Conservation (phyloP, 2,888 invertebrate species). For the Leptopterna dolabrata region DNA sequence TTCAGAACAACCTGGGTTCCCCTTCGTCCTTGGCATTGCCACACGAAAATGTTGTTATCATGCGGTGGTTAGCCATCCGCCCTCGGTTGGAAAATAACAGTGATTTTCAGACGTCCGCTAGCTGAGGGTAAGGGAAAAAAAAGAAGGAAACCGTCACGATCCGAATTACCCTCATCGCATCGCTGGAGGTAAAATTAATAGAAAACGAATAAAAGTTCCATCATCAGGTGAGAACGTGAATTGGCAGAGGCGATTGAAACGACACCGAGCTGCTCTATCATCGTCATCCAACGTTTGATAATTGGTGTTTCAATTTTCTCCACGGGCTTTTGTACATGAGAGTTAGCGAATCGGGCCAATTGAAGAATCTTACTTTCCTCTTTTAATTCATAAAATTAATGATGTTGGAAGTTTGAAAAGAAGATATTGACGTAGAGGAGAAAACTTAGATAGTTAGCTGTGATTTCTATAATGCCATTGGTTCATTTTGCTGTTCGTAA, state of each 20-base stretch:
- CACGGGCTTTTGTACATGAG: too few relatives aligned
- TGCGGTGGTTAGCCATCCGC: background rate
- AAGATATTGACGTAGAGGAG: too few relatives aligned
- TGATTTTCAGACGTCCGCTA: slow-evolving; percentile 21
- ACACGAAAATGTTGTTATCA: slow-evolving; percentile 17
- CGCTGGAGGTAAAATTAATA: background rate
- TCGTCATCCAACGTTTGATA: background rate
- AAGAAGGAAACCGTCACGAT: background rate
- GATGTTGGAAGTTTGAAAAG: too few relatives aligned
- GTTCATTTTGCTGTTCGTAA: too few relatives aligned
- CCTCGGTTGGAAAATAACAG: slow-evolving; percentile 4
- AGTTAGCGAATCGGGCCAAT: too few relatives aligned
- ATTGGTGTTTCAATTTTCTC: background rate
- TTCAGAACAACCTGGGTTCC: background rate
- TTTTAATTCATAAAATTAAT: too few relatives aligned
- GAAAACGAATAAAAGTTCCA: slow-evolving; percentile 18
- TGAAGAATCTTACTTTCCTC: too few relatives aligned
- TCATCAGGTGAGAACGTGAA: slow-evolving; percentile 30
- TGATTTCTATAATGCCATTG: too few relatives aligned
- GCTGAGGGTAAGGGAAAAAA: background rate
- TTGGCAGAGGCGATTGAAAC: background rate
- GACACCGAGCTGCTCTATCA: background rate
- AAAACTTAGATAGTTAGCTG: too few relatives aligned
- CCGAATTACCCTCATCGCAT: background rate
- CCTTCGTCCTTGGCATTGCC: slow-evolving; percentile 34